Percentiles rank a stretch among this genome's conserved stretches.
These are phyloP conservation scores for Oncorhynchus masou DNA, from an alignment of 2,113 vertebrate species.

Conservation along the genomic window DNA sequence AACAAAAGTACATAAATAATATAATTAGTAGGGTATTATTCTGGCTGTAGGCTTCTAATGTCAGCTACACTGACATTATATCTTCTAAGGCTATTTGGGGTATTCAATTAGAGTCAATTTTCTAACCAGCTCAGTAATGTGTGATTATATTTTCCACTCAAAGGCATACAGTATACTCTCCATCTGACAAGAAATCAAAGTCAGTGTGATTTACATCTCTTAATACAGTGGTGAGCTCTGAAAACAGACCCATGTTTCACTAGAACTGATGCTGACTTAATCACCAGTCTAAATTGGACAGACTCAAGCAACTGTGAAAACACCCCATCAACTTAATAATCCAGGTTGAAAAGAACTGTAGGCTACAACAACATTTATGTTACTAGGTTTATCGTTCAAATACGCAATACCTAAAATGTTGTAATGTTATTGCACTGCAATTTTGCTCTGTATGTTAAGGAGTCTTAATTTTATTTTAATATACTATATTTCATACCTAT, in stretches of 20 bases:
- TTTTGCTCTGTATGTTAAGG: neutral
- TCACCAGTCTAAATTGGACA: neutral
- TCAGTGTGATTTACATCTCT: neutral
- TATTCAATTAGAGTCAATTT: too few species aligned
- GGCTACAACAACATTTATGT: constrained; percentile 5
- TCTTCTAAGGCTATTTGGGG: too few species aligned
- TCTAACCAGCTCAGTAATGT: too few species aligned
- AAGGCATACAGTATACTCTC: neutral
- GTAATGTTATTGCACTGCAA: neutral
- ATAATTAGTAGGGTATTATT: too few species aligned
- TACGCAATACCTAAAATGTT: too few species aligned
- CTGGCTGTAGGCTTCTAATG: too few species aligned
- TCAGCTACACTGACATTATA: too few species aligned
- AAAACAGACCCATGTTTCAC: neutral
- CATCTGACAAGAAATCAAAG: neutral
- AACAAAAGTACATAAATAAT: too few species aligned
- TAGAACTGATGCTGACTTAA: neutral
- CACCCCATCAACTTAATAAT: neutral
- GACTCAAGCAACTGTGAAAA: constrained; percentile 8
- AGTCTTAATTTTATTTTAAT: neutral
- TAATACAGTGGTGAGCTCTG: neutral
- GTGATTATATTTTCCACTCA: neutral
- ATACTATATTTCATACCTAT: neutral
- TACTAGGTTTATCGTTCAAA: neutral
- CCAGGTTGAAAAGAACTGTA: constrained; percentile 7